A percentile compares a stretch with the other conserved stretches of the same genome.
Evolutionary conservation across 1,140 invertebrate species (phyloP).

Genomic region (Tetragonula clypearis): DNA sequence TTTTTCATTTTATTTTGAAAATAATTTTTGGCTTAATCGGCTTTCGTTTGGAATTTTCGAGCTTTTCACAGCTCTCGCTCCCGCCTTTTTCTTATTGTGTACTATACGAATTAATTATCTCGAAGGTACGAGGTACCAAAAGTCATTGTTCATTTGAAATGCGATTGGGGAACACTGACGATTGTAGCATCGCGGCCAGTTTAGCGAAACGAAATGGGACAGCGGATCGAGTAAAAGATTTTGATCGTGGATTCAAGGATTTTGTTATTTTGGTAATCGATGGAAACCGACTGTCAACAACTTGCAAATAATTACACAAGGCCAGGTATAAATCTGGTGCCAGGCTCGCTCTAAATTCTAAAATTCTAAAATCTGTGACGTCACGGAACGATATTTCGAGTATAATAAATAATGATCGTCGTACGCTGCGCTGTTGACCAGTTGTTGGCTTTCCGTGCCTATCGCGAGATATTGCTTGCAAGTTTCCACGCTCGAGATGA

Average conservation of each 20-base stretch:
- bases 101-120: too few species aligned
- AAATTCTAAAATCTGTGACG: background rate
- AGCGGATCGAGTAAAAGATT: slow-evolving; percentile 51
- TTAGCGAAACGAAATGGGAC: background rate
- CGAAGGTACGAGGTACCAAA: too few species aligned
- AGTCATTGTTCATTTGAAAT: background rate
- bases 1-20: too few species aligned
- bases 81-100: background rate
- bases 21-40: too few species aligned
- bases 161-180: background rate
- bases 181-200: background rate
- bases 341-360: slow-evolving; percentile 52
- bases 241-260: slow-evolving; percentile 59
- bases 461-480: background rate
- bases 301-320: slow-evolving; percentile 64
- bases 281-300: slow-evolving; percentile 65
- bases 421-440: background rate
- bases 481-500: background rate
- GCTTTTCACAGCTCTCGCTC: too few species aligned
- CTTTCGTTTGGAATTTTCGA: too few species aligned
- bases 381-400: background rate
- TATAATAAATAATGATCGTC: background rate
- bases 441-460: background rate
- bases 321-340: slow-evolving; percentile 56
- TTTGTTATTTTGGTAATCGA: slow-evolving; percentile 68